Evolutionary conservation across 2,888 invertebrate species (phyloP).

Genomic region (Lutraria lutraria): DNA sequence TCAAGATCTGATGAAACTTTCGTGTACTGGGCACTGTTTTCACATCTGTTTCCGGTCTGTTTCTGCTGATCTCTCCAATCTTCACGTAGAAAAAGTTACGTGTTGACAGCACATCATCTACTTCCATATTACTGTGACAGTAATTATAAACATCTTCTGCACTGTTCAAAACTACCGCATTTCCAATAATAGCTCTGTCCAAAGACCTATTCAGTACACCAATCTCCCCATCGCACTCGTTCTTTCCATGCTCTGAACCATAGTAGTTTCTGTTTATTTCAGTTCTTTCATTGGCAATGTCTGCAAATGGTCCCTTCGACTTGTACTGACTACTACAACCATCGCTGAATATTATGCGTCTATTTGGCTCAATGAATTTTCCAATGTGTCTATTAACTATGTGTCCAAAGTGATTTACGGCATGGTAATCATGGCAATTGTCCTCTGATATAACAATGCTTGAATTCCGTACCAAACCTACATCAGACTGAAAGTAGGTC

Average conservation of each 20-base stretch:
- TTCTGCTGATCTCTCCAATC: conserved; percentile 62
- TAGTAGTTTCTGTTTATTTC: conserved; percentile 56
- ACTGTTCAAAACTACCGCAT: conserved; percentile 57
- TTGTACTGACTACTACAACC: conserved; percentile 68
- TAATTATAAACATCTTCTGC: conserved; percentile 58
- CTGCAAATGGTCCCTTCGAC: conserved; percentile 64
- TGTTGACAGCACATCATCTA: conserved; percentile 47
- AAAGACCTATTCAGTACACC: conserved; percentile 60
- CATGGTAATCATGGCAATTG: conserved; percentile 61
- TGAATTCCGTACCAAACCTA: conserved; percentile 38
- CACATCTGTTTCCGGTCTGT: conserved; percentile 59
- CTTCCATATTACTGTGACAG: conserved; percentile 33
- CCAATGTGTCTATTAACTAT: conserved; percentile 28
- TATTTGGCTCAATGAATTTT: not conserved
- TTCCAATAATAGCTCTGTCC: conserved; percentile 64
- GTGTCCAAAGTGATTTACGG: conserved; percentile 55
- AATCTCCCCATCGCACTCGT: conserved; percentile 63
- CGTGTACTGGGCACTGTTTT: conserved; percentile 53
- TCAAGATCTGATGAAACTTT: conserved; percentile 55
- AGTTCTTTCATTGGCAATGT: conserved; percentile 25
- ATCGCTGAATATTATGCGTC: conserved; percentile 58
- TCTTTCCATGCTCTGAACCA: conserved; percentile 66
- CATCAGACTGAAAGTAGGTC: conserved; percentile 41
- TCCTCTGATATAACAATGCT: conserved; percentile 66
- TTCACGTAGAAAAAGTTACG: too few relatives aligned